Evolutionary conservation across 2,888 invertebrate genomes (phyloP).

Genomic region (Ferrisia virgata): DNA sequence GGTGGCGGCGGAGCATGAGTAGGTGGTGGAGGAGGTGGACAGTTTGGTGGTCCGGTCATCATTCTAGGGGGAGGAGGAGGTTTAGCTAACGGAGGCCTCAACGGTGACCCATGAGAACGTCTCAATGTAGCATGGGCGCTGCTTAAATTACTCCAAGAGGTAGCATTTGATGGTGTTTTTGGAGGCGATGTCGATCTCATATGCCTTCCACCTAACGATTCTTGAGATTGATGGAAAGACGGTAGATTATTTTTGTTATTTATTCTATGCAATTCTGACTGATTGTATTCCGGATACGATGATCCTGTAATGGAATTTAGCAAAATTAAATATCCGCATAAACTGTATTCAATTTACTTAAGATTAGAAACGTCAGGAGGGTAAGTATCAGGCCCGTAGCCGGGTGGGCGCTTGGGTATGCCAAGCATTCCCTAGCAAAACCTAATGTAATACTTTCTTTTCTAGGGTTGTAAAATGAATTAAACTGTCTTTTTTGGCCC

Average conservation of each 20-base stretch:
- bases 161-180: conserved; percentile 48
- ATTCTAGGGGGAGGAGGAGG: conserved; percentile 60
- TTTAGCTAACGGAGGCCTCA: conserved; percentile 59
- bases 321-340: too few species aligned
- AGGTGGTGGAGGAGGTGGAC: conserved; percentile 52
- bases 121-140: conserved; percentile 50
- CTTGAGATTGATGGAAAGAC: conserved; percentile 59
- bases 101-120: conserved; percentile 50
- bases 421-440: too few species aligned
- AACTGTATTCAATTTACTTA: too few species aligned
- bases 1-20: conserved; percentile 49
- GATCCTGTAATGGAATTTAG: background rate
- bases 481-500: too few species aligned
- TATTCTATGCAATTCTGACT: conserved; percentile 48
- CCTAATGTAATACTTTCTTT: too few species aligned
- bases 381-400: too few species aligned
- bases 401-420: too few species aligned
- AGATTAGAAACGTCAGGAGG: too few species aligned
- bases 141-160: conserved; percentile 52
- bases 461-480: too few species aligned
- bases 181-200: conserved; percentile 49
- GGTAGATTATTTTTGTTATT: conserved; percentile 55
- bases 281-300: conserved; percentile 19
- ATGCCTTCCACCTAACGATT: conserved; percentile 52
- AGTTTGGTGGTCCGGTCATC: conserved; percentile 50